Conservation (phyloP, 1,140 invertebrate species). For the Solenopsis fugax region DNA sequence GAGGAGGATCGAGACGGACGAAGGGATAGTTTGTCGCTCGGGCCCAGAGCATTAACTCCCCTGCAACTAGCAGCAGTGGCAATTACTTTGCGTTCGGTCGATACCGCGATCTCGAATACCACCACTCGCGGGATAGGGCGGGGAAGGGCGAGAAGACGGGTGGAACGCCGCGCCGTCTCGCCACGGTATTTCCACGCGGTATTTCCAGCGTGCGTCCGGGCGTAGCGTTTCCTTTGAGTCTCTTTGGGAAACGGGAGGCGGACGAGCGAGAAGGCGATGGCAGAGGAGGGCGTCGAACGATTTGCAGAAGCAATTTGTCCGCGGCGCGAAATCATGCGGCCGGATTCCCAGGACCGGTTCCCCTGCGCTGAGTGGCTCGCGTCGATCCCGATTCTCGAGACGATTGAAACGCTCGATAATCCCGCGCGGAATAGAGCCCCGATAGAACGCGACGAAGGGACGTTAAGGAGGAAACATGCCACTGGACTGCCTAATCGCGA, state of each 20-base stretch:
- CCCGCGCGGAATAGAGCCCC: background rate
- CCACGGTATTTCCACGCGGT: constrained; percentile 38
- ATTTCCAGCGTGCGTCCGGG: constrained; percentile 31
- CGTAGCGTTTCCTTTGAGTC: constrained; percentile 33
- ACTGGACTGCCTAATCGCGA: constrained; percentile 17
- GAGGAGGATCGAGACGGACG: background rate
- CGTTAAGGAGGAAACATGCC: background rate
- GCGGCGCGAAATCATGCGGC: constrained; percentile 50
- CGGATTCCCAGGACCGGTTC: background rate
- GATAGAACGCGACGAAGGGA: background rate
- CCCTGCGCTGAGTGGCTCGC: constrained; percentile 36
- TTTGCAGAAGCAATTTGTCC: constrained; percentile 62
- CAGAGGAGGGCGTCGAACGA: constrained; percentile 23
- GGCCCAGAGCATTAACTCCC: constrained; percentile 26
- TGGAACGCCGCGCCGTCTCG: background rate
- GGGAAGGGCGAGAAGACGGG: background rate
- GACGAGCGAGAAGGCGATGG: background rate
- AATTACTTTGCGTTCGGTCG: constrained; percentile 61
- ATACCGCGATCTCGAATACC: constrained; percentile 45
- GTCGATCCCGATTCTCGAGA: constrained; percentile 44
- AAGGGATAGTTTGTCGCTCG: constrained; percentile 20
- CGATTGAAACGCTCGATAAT: constrained; percentile 55
- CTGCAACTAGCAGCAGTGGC: constrained; percentile 41
- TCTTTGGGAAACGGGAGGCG: constrained; percentile 34
- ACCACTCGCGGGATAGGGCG: background rate